phyloP scores from a whole-genome alignment of 1,140 invertebrate species.

The Ericerus pela region DNA sequence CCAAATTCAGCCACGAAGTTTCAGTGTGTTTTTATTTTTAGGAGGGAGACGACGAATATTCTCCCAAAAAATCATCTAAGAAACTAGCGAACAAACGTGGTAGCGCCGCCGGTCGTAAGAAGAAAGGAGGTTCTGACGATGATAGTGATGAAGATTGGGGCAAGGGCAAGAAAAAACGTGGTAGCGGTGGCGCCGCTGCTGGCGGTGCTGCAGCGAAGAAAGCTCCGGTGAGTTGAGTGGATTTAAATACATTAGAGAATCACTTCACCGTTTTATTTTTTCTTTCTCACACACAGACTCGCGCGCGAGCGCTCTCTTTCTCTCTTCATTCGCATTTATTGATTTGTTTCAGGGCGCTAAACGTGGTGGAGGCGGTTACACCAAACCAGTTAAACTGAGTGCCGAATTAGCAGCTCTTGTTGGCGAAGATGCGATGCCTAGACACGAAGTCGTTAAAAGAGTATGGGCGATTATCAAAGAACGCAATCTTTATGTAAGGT shows the following conservation, averaged over 20 bases:
- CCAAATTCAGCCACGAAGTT: too few relatives aligned
- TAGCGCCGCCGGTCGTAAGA: constrained; percentile 42
- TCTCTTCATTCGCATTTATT: too few relatives aligned
- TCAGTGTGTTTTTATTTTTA: not conserved
- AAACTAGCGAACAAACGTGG: constrained; percentile 32
- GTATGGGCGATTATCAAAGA: constrained; percentile 88
- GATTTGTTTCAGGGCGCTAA: constrained; percentile 29
- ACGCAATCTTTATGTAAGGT: constrained; percentile 62
- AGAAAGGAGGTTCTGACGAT: constrained; percentile 56
- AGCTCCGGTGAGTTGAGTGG: constrained; percentile 17
- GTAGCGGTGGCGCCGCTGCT: not conserved
- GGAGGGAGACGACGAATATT: constrained; percentile 44
- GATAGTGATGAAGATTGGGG: constrained; percentile 65
- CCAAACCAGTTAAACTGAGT: constrained; percentile 64
- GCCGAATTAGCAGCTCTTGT: constrained; percentile 71
- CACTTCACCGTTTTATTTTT: constrained; percentile 3
- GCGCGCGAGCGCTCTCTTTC: too few relatives aligned
- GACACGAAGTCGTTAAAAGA: constrained; percentile 84
- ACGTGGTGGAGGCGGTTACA: constrained; percentile 56
- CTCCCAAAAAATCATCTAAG: constrained; percentile 36
- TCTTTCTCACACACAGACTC: not conserved
- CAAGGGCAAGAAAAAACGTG: constrained; percentile 38
- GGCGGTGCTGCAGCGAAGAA: constrained; percentile 31
- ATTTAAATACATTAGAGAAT: too few relatives aligned
- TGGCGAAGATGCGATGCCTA: constrained; percentile 66